Base-by-base conservation (phyloP, 2,797 vertebrate species). In the Crocidura indochinensis region DNA sequence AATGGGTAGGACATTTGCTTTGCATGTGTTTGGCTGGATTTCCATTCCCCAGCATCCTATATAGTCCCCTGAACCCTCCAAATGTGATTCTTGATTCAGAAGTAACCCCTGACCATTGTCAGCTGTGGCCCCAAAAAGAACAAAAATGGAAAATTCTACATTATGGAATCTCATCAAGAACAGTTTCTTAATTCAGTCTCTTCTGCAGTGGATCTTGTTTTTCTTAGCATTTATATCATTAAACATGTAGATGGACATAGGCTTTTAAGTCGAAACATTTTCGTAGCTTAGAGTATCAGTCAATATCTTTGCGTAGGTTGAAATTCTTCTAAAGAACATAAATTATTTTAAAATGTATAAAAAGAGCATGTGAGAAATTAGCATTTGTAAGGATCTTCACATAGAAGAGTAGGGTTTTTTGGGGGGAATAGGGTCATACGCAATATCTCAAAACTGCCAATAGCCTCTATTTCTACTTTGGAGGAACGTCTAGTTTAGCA, bases 331-430 rank as follows among this genome's bases (percentile, higher is more conserved):
- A 4, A 20, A 15, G 19, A 79, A 74, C 46, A 44, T 2, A 1
- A 38, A 62, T 84, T 85, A 49, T 17, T 76, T 82, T 4, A 51
- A 80, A n/a, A n/a, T 1, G 38, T 31, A 17, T 9, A 91, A 75
- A 69, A 49, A 83, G 29, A 22, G 1, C 15, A 14, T 76, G 44
- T 17, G 72, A 76, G 46, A 83, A 87, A 83, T 88, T 20, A 82
- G 38, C 1, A 5, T 75, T 68, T 71, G 10, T 83, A 83, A 91
- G 49, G 17, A 62, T 2, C 46, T 71, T 83, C 31, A 62, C 7
- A 6, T 2, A 44, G 10, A 44, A 64, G 3, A 24, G 46, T 53
- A 27, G 51, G 72, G 60, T 5, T 17, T n/a, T 62, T 53, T 53
- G 4, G 51, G 10, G 51, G 10, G 51, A 2, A 15, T 51, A 15